These are phyloP conservation scores for Delphinapterus leucas DNA, from an alignment of 2,113 vertebrate genomes.

Conservation along the genomic window DNA sequence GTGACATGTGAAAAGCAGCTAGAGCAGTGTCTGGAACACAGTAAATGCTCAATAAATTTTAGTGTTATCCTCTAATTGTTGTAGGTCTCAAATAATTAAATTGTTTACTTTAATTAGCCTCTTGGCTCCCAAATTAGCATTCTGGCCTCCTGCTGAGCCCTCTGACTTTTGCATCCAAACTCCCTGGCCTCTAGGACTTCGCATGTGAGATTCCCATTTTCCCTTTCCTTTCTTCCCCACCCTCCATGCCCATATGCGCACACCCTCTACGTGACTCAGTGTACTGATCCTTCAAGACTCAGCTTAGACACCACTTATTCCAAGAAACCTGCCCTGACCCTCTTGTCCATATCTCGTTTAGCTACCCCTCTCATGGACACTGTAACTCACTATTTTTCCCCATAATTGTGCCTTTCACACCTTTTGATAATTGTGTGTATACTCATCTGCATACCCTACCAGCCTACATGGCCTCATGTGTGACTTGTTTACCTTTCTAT, in stretches of 20 bases:
- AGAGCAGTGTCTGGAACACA: not conserved
- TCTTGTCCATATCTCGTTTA: not conserved
- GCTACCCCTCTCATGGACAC: not conserved
- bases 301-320: not conserved
- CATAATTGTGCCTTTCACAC: not conserved
- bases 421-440: not conserved
- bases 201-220: fast-evolving
- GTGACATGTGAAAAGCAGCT: not conserved
- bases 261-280: not conserved
- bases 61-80: not conserved
- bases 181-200: not conserved
- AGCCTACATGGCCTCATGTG: not conserved
- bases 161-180: not conserved
- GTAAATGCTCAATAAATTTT: not conserved
- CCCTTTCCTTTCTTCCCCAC: not conserved
- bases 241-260: too few species aligned
- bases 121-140: not conserved
- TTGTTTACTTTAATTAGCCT: not conserved
- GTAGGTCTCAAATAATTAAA: not conserved
- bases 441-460: not conserved
- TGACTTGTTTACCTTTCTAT: not conserved
- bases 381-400: not conserved
- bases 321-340: not conserved
- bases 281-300: not conserved
- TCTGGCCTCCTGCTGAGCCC: not conserved